Evolutionary conservation across 2,113 vertebrate species (phyloP), one percentile per base, ranked within the genome.

Genomic region (Aspidoscelis tigris): DNA sequence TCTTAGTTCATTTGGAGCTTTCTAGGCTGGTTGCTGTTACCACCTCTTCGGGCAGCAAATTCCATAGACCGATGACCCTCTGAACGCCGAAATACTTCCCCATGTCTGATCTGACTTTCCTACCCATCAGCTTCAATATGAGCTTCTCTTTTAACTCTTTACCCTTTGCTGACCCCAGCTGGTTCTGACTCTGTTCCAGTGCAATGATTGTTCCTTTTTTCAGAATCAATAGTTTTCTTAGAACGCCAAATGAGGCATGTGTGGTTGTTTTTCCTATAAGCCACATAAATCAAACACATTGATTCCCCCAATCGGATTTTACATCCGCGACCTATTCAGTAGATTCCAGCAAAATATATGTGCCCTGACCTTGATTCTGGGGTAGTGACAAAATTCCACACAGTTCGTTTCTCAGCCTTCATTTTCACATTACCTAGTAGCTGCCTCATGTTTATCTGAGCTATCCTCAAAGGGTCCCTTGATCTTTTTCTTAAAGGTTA

Each of bases 81-180:
- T 33, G 33, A 33, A 33, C 33, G 33, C 33, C 33, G 33, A 33
- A 33, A 33, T 33, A 33, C 33, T 33, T 33, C 33, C 33, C 33
- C 33, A 33, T 33, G 33, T 33, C 33, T 33, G 33, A 33, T 33
- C 33, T 33, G 33, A 33, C 33, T 33, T 33, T 33, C 33, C 33
- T 33, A 33, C 33, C 33, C 33, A 33, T 33, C 33, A 33, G 33
- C 33, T 33, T 33, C 33, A 84, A 41, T 84, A 61, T n/a, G 84
- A 44, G 90, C 90, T 82, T 88, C 87, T 78, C 78, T 72, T 85
- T 77, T 80, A 89, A 84, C 76, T 89, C 83, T 91, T 94, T 95
- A 88, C 90, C 80, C 89, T 96, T 94, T 92, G 92, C 87, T 95
- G 93, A 95, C 92, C 93, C 89, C 93, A 90, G 91, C 93, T 95